Evolutionary conservation across 2,797 vertebrate genomes (phyloP), one percentile per base, ranked within the genome.

Genomic region (Petrocephalus schoutedeni): DNA sequence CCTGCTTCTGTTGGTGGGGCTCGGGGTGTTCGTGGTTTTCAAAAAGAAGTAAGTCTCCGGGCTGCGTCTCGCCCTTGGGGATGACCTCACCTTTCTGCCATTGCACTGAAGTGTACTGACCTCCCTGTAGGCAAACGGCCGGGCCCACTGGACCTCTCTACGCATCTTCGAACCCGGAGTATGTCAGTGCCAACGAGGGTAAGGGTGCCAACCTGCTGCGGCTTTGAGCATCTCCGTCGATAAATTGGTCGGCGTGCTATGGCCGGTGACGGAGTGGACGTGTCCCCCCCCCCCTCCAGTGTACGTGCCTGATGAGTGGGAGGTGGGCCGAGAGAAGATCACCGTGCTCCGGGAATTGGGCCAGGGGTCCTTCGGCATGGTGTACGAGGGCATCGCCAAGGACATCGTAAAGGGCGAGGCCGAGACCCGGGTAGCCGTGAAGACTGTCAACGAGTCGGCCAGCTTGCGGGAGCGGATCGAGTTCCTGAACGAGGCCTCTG

Each of bases 281-380:
- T 87, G 41, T 45, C 1, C 41, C 41, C 14, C 67, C 12, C 1
- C 57, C 28, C 51, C 45, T 21, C 71, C 91, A 96, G 98, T 99
- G 77, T 99, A 99, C 0, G 96, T 99, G 90, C 97, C 98, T 0
- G 98, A 99, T 0, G 98, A 99, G 59, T 99, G 98, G 98, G 98
- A 99, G 92, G 98, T 99, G 9, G 95, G 95, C 0, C 95, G 98
- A 19, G 98, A 99, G 61, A 99, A 99, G 94, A 98, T 99, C 92
- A 92, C 89, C 0, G 95, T 99, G 1, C 94, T 99, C 21, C 91
- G 96, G 2, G 98, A 99, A 93, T 94, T 99, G 91, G 98, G 98
- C 0, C 98, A 99, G 92, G 98, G 98, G 77, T 99, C 98, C 88
- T 99, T 99, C 0, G 98, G 98, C 21, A 99, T 99, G 98, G 98